Conservation (phyloP, 2,888 invertebrate species). For the Eurois occulta region DNA sequence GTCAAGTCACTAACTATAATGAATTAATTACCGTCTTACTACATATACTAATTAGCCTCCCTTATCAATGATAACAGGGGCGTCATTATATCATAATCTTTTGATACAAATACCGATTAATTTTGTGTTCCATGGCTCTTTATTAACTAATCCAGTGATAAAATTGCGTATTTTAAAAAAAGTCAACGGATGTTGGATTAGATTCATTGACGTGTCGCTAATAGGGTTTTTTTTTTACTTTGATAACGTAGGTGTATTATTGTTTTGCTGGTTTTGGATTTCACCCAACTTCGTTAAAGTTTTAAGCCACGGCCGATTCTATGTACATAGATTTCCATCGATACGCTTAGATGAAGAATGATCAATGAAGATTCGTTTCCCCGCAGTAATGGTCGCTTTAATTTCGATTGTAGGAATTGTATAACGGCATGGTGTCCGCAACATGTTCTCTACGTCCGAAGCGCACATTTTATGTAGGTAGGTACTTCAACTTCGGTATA, state of each 20-base stretch:
- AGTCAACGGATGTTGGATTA: conserved; percentile 52
- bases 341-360: background rate
- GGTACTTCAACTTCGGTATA: background rate
- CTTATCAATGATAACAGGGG: conserved; percentile 63
- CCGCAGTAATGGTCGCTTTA: background rate
- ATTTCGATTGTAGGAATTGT: background rate
- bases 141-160: conserved; percentile 69
- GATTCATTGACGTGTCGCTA: conserved; percentile 5
- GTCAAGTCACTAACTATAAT: conserved; percentile 67
- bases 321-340: background rate
- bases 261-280: conserved; percentile 15
- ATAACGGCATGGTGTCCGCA: background rate
- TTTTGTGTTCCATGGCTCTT: conserved; percentile 58
- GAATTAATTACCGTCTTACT: conserved; percentile 62
- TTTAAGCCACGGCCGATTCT: background rate
- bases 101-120: conserved; percentile 71
- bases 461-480: background rate
- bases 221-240: conserved; percentile 33
- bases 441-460: background rate
- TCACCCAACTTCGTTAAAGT: background rate
- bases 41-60: conserved; percentile 64
- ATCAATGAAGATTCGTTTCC: background rate
- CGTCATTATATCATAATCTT: conserved; percentile 72
- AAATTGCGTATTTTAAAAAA: conserved; percentile 58
- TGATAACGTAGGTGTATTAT: conserved; percentile 13